Evolutionary conservation across 2,113 vertebrate species (phyloP).

Genomic region (Ophthalmolycus amberensis): DNA sequence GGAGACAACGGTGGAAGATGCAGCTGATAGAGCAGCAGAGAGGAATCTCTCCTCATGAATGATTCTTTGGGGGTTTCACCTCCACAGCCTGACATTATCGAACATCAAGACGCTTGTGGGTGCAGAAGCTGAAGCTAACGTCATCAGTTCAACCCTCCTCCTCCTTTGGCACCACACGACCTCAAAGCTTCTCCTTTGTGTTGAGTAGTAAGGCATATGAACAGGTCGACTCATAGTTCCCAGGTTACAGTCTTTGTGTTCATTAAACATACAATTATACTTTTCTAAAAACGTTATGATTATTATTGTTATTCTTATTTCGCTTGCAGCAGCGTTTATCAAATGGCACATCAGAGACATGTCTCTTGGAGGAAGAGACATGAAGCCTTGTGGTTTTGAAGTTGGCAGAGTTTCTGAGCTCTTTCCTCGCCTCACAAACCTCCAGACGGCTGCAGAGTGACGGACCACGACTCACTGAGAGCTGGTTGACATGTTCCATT

Average conservation of each 20-base stretch:
- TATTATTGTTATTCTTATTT: constrained; percentile 25
- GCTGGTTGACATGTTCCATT: constrained; percentile 20
- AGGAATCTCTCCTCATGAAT: neutral
- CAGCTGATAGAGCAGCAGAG: neutral
- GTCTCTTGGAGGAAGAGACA: constrained; percentile 3
- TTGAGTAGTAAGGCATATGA: neutral
- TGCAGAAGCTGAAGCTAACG: neutral
- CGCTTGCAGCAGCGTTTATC: constrained; percentile 20
- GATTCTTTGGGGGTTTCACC: constrained; percentile 15
- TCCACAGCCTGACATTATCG: constrained; percentile 4
- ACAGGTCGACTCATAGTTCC: constrained; percentile 16
- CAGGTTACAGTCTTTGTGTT: neutral
- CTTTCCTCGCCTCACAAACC: constrained; percentile 51
- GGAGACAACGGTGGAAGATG: no score
- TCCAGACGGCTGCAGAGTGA: constrained; percentile 14
- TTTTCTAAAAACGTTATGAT: no score
- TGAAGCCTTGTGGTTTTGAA: constrained; percentile 26
- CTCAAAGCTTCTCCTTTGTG: neutral
- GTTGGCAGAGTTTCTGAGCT: constrained; percentile 36
- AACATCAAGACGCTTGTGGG: constrained; percentile 21
- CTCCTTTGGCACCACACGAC: constrained; percentile 1
- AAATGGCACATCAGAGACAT: constrained; percentile 15
- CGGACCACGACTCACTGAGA: neutral
- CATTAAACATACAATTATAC: no score
- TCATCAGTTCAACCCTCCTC: neutral